phyloP scores from a whole-genome alignment of 2,888 invertebrate species.

The Sympetrum striolatum region DNA sequence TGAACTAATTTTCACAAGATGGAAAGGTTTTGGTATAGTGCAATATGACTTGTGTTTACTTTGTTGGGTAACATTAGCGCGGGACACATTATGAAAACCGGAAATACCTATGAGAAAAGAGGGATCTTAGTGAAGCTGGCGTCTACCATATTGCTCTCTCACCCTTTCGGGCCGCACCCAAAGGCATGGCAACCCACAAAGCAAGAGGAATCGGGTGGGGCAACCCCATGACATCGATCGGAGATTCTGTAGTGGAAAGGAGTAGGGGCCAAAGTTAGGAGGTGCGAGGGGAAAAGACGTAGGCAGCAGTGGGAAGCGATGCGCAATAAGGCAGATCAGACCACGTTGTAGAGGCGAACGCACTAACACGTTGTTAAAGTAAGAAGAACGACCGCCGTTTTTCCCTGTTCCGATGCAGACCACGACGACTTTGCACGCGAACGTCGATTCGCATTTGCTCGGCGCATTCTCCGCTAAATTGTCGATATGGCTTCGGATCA shows the following conservation, averaged over 20 bases:
- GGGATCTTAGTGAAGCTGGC: background rate
- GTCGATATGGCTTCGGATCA: background rate
- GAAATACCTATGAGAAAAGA: too few species aligned
- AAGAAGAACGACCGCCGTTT: background rate
- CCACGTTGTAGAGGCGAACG: background rate
- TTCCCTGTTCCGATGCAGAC: background rate
- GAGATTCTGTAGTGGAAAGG: background rate
- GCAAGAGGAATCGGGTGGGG: slow-evolving; percentile 20
- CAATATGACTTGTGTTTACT: too few species aligned
- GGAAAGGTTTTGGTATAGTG: too few species aligned
- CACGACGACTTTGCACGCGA: background rate
- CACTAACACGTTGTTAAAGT: background rate
- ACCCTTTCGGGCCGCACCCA: slow-evolving; percentile 34
- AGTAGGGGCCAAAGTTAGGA: background rate
- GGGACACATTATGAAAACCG: too few species aligned
- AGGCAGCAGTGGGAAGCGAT: background rate
- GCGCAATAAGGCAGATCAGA: background rate
- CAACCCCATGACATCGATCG: slow-evolving; percentile 24
- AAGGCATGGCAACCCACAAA: slow-evolving; percentile 15
- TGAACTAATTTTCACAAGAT: too few species aligned
- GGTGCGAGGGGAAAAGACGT: background rate
- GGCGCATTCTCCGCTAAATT: background rate
- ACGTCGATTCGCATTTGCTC: background rate
- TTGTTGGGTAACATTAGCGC: too few species aligned
- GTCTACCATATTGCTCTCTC: background rate